phyloP scores from a whole-genome alignment of 2,113 vertebrate species.

The Xiphophorus couchianus region DNA sequence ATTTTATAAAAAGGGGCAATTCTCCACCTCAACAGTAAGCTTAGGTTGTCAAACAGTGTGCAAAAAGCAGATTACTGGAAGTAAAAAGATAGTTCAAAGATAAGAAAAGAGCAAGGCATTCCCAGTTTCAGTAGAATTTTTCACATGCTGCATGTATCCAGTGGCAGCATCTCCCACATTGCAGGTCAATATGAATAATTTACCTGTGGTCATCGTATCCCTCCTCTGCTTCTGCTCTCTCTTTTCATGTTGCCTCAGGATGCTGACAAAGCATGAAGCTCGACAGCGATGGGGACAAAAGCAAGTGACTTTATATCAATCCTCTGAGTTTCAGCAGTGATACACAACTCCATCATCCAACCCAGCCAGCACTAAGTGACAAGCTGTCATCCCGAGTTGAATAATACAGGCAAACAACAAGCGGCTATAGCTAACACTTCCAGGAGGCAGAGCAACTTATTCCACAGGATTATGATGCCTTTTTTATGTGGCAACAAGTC shows the following conservation, averaged over 20 bases:
- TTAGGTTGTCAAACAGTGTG: constrained; percentile 32
- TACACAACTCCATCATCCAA: constrained; percentile 1
- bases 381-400: constrained; percentile 9
- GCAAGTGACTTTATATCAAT: constrained; percentile 19
- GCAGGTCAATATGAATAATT: constrained; percentile 52
- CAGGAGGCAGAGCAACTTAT: background rate
- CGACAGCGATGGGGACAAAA: constrained; percentile 19
- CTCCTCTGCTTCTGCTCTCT: background rate
- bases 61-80: constrained; percentile 34
- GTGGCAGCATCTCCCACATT: constrained; percentile 2
- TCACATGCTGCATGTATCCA: constrained; percentile 25
- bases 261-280: constrained; percentile 43
- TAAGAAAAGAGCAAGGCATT: background rate
- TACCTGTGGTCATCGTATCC: constrained; percentile 31
- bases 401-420: constrained; percentile 13
- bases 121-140: background rate
- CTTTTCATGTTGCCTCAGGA: constrained; percentile 14
- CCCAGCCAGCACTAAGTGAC: constrained; percentile 18
- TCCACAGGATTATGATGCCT: background rate
- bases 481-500: background rate
- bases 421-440: background rate
- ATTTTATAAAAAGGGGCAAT: constrained; percentile 38
- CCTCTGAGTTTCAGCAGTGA: constrained; percentile 3
- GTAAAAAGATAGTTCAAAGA: constrained; percentile 37
- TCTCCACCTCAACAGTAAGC: constrained; percentile 44